These are phyloP conservation scores for Epinephelus cyanopodus DNA, from an alignment of 2,113 vertebrate genomes.

Conservation along the genomic window DNA sequence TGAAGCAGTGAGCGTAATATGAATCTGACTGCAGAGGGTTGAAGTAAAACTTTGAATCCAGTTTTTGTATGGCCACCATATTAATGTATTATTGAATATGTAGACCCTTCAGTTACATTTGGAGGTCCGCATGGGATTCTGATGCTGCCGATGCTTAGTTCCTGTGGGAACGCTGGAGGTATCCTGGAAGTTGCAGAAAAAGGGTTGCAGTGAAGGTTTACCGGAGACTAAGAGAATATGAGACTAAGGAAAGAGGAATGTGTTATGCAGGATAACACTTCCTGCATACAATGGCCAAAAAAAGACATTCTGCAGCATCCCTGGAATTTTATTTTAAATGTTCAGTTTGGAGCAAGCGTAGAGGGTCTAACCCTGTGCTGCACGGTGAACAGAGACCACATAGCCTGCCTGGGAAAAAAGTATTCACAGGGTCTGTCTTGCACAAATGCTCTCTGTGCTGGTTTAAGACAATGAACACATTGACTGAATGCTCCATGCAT, in stretches of 20 bases:
- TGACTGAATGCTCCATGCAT: too few species aligned
- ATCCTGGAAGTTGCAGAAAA: neutral
- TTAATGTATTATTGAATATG: conserved; percentile 28
- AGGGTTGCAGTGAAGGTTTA: conserved; percentile 1
- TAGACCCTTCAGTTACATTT: conserved; percentile 13
- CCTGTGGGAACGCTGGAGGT: conserved; percentile 19
- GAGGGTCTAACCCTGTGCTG: too few species aligned
- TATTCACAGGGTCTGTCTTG: neutral
- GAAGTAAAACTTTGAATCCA: conserved; percentile 51
- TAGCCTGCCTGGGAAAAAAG: too few species aligned
- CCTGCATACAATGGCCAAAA: too few species aligned
- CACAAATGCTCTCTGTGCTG: neutral
- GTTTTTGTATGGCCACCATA: conserved; percentile 13
- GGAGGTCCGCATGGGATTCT: neutral
- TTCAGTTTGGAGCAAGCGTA: too few species aligned
- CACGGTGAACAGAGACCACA: too few species aligned
- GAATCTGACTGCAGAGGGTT: conserved; percentile 27
- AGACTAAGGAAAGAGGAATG: neutral
- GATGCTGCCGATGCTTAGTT: neutral
- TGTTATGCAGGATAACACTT: neutral
- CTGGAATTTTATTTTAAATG: too few species aligned
- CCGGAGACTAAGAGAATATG: neutral
- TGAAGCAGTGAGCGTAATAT: neutral
- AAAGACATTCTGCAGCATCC: too few species aligned
- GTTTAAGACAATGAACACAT: neutral